phyloP scores from a whole-genome alignment of 2,888 invertebrate genomes.

The Sisyra nigra region DNA sequence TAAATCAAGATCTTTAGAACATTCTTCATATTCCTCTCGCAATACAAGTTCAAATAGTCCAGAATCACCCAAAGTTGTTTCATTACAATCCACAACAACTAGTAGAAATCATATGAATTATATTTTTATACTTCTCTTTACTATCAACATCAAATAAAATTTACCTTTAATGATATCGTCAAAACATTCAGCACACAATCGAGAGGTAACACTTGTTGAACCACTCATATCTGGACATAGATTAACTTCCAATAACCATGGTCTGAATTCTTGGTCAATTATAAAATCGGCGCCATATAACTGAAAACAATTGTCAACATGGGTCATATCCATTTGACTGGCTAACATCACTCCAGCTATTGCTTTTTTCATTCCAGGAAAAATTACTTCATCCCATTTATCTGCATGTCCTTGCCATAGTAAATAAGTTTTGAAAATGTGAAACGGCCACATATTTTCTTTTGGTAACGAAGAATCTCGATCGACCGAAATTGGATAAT shows the following conservation, averaged over 20 bases:
- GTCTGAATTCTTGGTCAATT: slow-evolving; percentile 71
- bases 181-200: slow-evolving; percentile 72
- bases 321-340: slow-evolving; percentile 72
- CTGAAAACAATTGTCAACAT: slow-evolving; percentile 73
- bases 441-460: slow-evolving; percentile 92
- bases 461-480: slow-evolving; percentile 62
- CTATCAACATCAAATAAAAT: no score
- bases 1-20: no score
- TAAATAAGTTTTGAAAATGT: slow-evolving; percentile 49
- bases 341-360: slow-evolving; percentile 54
- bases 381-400: slow-evolving; percentile 71
- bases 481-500: slow-evolving; percentile 47
- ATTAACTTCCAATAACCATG: slow-evolving; percentile 91
- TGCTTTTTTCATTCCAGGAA: slow-evolving; percentile 52
- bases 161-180: slow-evolving; percentile 85
- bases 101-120: no score
- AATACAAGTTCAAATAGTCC: no score
- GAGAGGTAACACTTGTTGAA: slow-evolving; percentile 78
- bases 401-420: slow-evolving; percentile 58
- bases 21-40: no score
- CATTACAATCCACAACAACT: no score
- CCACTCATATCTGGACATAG: slow-evolving; percentile 83
- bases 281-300: slow-evolving; percentile 93
- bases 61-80: no score
- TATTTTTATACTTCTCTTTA: no score